Evolutionary conservation across 2,797 vertebrate genomes (phyloP).

Genomic region (Odontamblyopus lacepedii): DNA sequence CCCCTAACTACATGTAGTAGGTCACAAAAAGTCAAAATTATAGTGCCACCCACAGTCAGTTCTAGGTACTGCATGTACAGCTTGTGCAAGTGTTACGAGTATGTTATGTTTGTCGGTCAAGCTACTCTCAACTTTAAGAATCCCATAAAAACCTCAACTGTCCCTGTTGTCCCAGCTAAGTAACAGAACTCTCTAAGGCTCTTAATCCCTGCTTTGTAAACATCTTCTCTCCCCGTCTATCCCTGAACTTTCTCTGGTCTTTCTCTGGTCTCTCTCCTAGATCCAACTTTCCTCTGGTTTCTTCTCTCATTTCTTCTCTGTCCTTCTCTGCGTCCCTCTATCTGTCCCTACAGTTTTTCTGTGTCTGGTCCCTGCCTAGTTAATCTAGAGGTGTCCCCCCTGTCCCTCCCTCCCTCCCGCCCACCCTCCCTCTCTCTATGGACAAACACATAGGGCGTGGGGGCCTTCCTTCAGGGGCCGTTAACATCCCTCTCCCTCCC

Average conservation of each 20-base stretch:
- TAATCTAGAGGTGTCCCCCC: slow-evolving; percentile 82
- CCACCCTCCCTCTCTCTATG: slow-evolving; percentile 81
- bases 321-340: slow-evolving; percentile 52
- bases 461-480: slow-evolving; percentile 84
- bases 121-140: slow-evolving; percentile 55
- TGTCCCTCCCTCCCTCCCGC: slow-evolving; percentile 77
- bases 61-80: slow-evolving; percentile 67
- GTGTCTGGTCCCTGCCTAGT: slow-evolving; percentile 81
- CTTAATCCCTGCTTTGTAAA: slow-evolving; percentile 53
- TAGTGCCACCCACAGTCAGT: slow-evolving; percentile 63
- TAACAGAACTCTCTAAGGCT: slow-evolving; percentile 51
- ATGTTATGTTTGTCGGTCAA: slow-evolving; percentile 57
- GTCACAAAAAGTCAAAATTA: slow-evolving; percentile 68
- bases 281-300: slow-evolving; percentile 37
- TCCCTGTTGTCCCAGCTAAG: slow-evolving; percentile 53
- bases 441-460: slow-evolving; percentile 84
- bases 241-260: slow-evolving; percentile 53
- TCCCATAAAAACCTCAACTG: slow-evolving; percentile 61
- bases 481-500: slow-evolving; percentile 84
- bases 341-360: slow-evolving; percentile 75
- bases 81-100: slow-evolving; percentile 56
- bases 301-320: slow-evolving; percentile 37
- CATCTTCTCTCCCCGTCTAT: slow-evolving; percentile 52
- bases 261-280: slow-evolving; percentile 29
- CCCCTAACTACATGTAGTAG: slow-evolving; percentile 66